phyloP scores from a whole-genome alignment of 2,888 invertebrate genomes.

The Thymelicus acteon region DNA sequence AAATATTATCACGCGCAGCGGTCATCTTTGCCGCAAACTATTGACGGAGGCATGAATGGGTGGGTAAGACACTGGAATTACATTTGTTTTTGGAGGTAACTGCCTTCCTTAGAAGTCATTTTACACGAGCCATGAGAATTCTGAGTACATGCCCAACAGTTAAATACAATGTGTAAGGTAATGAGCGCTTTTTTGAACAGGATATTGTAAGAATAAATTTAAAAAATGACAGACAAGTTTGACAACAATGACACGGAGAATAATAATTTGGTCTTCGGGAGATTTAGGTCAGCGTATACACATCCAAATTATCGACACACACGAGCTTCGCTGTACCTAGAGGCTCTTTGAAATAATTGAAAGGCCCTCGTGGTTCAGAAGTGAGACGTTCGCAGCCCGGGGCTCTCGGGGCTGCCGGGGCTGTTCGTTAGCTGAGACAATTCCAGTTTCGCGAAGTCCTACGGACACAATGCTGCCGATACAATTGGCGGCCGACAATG shows the following conservation, averaged over 20 bases:
- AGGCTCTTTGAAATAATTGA: constrained; percentile 22
- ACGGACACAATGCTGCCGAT: constrained; percentile 69
- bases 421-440: constrained; percentile 78
- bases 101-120: not conserved
- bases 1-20: constrained; percentile 82
- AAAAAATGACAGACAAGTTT: constrained; percentile 12
- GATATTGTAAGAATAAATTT: too few relatives aligned
- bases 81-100: constrained; percentile 9
- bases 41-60: constrained; percentile 48
- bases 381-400: constrained; percentile 47
- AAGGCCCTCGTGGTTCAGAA: constrained; percentile 21
- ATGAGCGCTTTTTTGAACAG: not conserved
- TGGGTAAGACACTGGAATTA: constrained; percentile 39
- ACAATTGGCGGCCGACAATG: constrained; percentile 73
- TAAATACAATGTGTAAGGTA: not conserved
- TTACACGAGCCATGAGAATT: not conserved
- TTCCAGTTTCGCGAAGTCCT: constrained; percentile 80
- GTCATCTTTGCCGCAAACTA: constrained; percentile 60
- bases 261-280: constrained; percentile 11
- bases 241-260: constrained; percentile 24
- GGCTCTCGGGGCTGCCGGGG: constrained; percentile 41
- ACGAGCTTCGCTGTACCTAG: constrained; percentile 9
- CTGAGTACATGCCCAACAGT: not conserved
- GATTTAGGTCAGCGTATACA: constrained; percentile 24
- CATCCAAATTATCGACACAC: constrained; percentile 9